Evolutionary conservation across 2,113 vertebrate species (phyloP), one percentile per base, ranked within the genome.

Genomic region (Saguinus imperator): DNA sequence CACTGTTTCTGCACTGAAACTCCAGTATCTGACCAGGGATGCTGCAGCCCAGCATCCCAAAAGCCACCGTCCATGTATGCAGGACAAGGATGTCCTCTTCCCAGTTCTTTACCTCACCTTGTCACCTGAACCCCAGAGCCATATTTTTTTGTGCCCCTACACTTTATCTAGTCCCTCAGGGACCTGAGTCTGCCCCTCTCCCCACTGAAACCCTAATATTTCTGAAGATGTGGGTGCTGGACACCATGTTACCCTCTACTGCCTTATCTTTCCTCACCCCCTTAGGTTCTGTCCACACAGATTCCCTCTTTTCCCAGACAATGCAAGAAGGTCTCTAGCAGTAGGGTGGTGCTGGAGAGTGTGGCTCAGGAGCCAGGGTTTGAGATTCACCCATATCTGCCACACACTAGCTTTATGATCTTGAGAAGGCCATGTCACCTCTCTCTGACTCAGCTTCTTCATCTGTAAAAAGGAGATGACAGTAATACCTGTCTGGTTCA

Each of bases 141-240:
- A 27, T 17, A 37, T 17, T 76, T 5, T 5, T 21, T 61, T 48
- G 32, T 35, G n/a, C 2, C 16, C 45, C 45, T 40, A 37, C 1
- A 16, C 48, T 50, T 18, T 10, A 50, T 40, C 6, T 6, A 20
- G 12, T 37, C n/a, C 45, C 27, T 68, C 20, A 40, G 64, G 90
- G 29, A 80, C 25, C 29, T 8, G 14, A 29, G 12, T 8, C 8
- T 32, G 8, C 12, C 4, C 3, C 18, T 45, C 5, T 94, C 35
- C 6, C 40, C 1, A 12, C 0, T 0, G 20, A 11, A 14, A 4
- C 5, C 12, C 17, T 25, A 4, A 16, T 12, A 12, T 29, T 20
- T 48, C 64, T 11, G 18, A 66, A 73, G 23, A 32, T 32, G 21
- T 2, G 29, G 80, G 43, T 18, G 10, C 3, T 0, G 23, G n/a